These are phyloP conservation scores for Clarias laeviceps DNA, from an alignment of 2,797 vertebrate genomes.

Conservation along the genomic window DNA sequence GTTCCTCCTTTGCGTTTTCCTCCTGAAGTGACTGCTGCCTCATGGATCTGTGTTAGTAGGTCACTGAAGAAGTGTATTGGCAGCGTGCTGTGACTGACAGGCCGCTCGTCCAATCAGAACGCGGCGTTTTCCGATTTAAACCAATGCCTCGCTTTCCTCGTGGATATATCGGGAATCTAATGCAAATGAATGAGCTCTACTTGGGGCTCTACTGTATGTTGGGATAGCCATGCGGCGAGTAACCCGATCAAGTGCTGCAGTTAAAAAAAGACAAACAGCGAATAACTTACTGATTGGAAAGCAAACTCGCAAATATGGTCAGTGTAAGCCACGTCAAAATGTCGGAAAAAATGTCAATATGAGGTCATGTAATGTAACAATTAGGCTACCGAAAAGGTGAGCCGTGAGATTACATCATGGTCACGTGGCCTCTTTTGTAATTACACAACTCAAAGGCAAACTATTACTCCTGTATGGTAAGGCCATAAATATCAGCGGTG, in stretches of 20 bases:
- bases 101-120: slow-evolving; percentile 62
- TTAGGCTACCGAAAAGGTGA: not conserved
- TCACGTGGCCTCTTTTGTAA: slow-evolving; percentile 19
- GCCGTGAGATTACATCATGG: slow-evolving; percentile 6
- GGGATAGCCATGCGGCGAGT: slow-evolving; percentile 11
- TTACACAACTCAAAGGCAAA: not conserved
- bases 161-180: slow-evolving; percentile 36
- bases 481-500: not conserved
- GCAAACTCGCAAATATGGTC: not conserved
- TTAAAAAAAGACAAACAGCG: not conserved
- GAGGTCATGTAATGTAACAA: slow-evolving; percentile 15
- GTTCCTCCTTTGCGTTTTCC: slow-evolving; percentile 62
- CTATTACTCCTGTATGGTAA: not conserved
- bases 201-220: slow-evolving; percentile 18
- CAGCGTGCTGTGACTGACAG: slow-evolving; percentile 64
- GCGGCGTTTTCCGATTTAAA: slow-evolving; percentile 59
- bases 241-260: slow-evolving; percentile 22
- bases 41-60: slow-evolving; percentile 94
- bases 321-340: not conserved
- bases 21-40: slow-evolving; percentile 71
- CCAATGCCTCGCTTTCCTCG: slow-evolving; percentile 55
- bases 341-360: not conserved
- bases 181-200: slow-evolving; percentile 46
- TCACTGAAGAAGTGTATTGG: slow-evolving; percentile 78
- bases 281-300: not conserved